phyloP scores from a whole-genome alignment of 2,113 vertebrate species.

The Stictonetta naevosa region DNA sequence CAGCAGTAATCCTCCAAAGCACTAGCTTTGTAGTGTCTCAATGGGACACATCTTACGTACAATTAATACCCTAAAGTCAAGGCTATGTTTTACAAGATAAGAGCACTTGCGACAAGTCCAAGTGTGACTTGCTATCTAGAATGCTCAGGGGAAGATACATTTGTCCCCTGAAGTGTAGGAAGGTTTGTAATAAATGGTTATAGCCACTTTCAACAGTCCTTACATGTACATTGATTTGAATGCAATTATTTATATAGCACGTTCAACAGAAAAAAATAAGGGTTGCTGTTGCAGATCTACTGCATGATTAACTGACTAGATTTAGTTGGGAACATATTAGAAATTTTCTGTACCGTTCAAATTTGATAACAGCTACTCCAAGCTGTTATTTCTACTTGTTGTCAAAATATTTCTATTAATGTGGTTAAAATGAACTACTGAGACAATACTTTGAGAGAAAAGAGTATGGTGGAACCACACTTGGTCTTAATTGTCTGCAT shows the following conservation, averaged over 20 bases:
- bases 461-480: not conserved
- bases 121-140: not conserved
- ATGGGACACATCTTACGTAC: not conserved
- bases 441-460: not conserved
- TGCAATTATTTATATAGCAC: not conserved
- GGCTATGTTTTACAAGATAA: slow-evolving; percentile 1
- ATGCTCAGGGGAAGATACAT: not conserved
- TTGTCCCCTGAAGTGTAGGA: not conserved
- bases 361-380: not conserved
- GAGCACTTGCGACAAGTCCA: not conserved
- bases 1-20: not conserved
- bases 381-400: not conserved
- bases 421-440: not conserved
- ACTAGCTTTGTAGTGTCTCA: not conserved
- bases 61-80: slow-evolving; percentile 2
- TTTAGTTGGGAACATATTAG: not conserved
- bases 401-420: slow-evolving; percentile 24
- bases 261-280: not conserved
- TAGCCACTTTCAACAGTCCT: not conserved
- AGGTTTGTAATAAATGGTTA: not conserved
- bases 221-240: not conserved
- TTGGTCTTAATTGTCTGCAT: not conserved
- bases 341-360: not conserved
- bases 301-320: not conserved
- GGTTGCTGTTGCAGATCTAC: not conserved